Conservation (phyloP, 2,888 invertebrate genomes). For the Pollenia labialis region DNA sequence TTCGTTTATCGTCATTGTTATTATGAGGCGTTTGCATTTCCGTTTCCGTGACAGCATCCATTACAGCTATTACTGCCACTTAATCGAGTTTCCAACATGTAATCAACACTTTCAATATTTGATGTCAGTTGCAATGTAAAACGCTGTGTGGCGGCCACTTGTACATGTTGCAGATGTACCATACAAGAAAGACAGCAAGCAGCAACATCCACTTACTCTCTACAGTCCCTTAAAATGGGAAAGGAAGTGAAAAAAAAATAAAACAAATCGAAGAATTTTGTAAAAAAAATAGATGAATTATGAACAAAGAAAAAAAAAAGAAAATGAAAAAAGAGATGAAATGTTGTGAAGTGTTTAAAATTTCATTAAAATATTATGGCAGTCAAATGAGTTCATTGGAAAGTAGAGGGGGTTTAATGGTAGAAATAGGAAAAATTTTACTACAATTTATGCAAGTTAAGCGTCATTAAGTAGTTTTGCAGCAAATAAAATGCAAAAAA, state of each 20-base stretch:
- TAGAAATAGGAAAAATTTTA: conserved; percentile 28
- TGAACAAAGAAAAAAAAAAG: conserved; percentile 17
- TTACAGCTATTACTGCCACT: conserved; percentile 72
- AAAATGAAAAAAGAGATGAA: conserved; percentile 31
- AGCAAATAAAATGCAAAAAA: background rate
- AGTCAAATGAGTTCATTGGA: conserved; percentile 39
- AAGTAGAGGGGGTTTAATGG: background rate
- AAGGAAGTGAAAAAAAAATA: conserved; percentile 24
- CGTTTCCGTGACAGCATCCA: conserved; percentile 72
- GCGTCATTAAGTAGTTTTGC: conserved; percentile 53
- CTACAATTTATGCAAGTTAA: conserved; percentile 61
- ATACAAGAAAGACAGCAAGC: conserved; percentile 7
- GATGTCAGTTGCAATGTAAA: conserved; percentile 77
- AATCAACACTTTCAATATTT: conserved; percentile 77
- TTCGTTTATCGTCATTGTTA: conserved; percentile 52
- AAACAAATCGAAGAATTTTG: conserved; percentile 38
- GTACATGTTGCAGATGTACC: background rate
- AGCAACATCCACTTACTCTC: conserved; percentile 2
- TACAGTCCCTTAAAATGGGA: conserved; percentile 25
- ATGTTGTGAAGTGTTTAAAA: conserved; percentile 49
- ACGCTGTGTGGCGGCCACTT: conserved; percentile 63
- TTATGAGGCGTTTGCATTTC: conserved; percentile 70
- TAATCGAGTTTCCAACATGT: conserved; percentile 80
- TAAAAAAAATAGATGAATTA: conserved; percentile 10
- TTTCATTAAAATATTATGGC: conserved; percentile 63